Percentiles rank a stretch among this genome's conserved stretches.
Evolutionary conservation across 2,888 invertebrate species (phyloP).

Genomic region (Aquatica leii): DNA sequence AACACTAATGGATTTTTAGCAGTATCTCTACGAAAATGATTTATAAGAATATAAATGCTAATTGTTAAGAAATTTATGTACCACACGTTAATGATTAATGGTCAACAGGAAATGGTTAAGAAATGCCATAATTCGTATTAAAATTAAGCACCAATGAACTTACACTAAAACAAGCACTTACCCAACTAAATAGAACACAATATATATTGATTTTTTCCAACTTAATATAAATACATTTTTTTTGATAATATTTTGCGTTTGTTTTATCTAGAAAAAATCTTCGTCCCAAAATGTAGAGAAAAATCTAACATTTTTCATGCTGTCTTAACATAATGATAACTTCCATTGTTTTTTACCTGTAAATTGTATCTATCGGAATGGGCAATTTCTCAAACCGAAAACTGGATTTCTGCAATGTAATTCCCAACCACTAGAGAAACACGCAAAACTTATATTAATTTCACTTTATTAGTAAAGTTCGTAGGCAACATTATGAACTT

Average conservation of each 20-base stretch:
- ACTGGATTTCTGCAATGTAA: conserved; percentile 26
- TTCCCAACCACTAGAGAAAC: conserved; percentile 22
- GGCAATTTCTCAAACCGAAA: conserved; percentile 29
- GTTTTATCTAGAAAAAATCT: no score
- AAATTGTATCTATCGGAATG: conserved; percentile 30
- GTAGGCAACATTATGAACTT: neutral
- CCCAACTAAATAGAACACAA: no score
- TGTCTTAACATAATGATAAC: conserved; percentile 29
- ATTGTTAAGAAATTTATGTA: no score
- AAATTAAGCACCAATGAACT: no score
- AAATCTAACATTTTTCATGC: conserved; percentile 29
- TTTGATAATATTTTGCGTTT: no score
- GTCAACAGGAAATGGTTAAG: no score
- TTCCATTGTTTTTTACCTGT: conserved; percentile 26
- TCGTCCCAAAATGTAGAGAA: conserved; percentile 11
- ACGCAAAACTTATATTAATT: conserved; percentile 25
- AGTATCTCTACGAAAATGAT: conserved; percentile 7
- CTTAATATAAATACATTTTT: no score
- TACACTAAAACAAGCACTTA: no score
- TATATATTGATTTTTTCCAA: no score
- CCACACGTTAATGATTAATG: no score
- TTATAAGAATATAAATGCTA: neutral
- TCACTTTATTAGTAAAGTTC: conserved; percentile 11
- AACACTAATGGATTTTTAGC: conserved; percentile 11
- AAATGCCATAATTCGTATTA: no score